Base-by-base conservation (phyloP, 2,888 invertebrate species). In the Graphium colonna region DNA sequence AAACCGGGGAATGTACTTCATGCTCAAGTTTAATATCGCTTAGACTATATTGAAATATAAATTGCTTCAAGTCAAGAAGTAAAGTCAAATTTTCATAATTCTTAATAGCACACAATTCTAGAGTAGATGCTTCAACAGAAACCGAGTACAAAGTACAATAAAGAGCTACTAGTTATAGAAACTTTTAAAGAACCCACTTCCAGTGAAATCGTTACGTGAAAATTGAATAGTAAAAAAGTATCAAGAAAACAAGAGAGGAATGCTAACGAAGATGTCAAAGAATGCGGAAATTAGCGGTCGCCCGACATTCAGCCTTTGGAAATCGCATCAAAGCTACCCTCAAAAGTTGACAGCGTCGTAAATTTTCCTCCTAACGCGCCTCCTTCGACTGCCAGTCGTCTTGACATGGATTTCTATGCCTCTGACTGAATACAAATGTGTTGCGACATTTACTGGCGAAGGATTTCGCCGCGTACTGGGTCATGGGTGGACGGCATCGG, bases 381-480 rank as follows among this genome's bases (percentile, higher is more conserved):
- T 74, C 80, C 81, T 82, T 80, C 78, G 72, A 75, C 70, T 74
- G 79, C 72, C 77, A 72, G 77, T 75, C 77, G 74, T 79, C 89
- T 88, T 89, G 88, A 89, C 89, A 89, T 88, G 87, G 85, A 86
- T 88, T 87, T 84, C 86, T 79, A 87, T 75, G 66, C 67, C 72
- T 71, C 77, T 71, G 64, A 71, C 75, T 80, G 89, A 86, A 89
- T 89, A 89, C 88, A 77, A 87, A 89, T 61, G 62, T 60, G 75
- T 89, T 88, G 80, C 87, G 75, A 79, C 86, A 87, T 68, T 61
- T 67, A 68, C 63, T 64, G 64, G 57, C 62, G 63, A 78, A 82
- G 80, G 87, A 86, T 89, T 89, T 88, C 88, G 86, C 88, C 77
- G 77, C 69, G 74, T 86, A 86, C 82, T 86, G 85, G 87, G 87